A percentile compares a stretch with the other conserved stretches of the same genome.
Conservation (phyloP, 2,797 vertebrate species). For the Rhadinocentrus ornatus region DNA sequence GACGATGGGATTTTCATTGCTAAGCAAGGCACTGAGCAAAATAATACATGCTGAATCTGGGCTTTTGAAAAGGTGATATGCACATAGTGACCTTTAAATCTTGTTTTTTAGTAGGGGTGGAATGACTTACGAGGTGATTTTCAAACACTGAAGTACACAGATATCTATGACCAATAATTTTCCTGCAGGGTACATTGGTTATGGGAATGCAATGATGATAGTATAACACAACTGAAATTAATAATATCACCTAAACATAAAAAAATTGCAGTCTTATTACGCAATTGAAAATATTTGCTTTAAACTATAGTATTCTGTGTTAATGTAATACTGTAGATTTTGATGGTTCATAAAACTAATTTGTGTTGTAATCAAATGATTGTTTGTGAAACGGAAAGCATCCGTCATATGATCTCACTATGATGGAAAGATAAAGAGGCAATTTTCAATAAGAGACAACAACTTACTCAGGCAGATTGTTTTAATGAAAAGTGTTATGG, state of each 20-base stretch:
- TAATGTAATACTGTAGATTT: conserved; percentile 50
- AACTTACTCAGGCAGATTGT: conserved; percentile 46
- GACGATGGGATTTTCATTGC: conserved; percentile 61
- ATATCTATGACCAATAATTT: conserved; percentile 41
- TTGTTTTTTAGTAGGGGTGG: conserved; percentile 31
- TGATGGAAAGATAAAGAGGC: conserved; percentile 24
- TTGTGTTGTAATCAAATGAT: conserved; percentile 45
- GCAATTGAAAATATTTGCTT: conserved; percentile 55
- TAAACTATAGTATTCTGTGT: conserved; percentile 41
- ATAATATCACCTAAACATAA: conserved; percentile 53
- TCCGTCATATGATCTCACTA: conserved; percentile 21
- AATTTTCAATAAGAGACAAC: conserved; percentile 26
- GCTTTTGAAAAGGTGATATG: conserved; percentile 70
- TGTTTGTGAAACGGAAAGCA: conserved; percentile 36
- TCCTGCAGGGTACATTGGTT: conserved; percentile 48
- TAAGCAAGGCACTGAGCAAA: conserved; percentile 62
- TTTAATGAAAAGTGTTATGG: conserved; percentile 54
- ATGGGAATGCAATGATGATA: conserved; percentile 50
- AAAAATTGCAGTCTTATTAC: conserved; percentile 69
- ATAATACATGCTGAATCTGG: conserved; percentile 60
- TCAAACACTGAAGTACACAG: conserved; percentile 39
- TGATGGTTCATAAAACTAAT: conserved; percentile 50
- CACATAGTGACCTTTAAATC: conserved; percentile 72
- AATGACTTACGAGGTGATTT: conserved; percentile 52
- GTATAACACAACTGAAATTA: conserved; percentile 47